Evolutionary conservation across 2,797 vertebrate genomes (phyloP), one percentile per base, ranked within the genome.

Genomic region (Cacajao melanocephalus): DNA sequence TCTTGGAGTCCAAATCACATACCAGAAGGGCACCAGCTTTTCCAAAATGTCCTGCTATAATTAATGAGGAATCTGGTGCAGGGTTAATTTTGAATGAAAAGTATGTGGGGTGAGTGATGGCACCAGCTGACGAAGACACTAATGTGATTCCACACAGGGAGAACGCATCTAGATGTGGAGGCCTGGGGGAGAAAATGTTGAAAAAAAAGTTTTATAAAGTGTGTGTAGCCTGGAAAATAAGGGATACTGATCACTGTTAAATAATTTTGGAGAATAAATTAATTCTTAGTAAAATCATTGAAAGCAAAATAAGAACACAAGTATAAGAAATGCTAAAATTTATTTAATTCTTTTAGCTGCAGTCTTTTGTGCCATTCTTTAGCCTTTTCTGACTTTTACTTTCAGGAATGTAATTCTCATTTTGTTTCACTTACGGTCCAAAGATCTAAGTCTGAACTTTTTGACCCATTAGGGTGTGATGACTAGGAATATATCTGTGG

Each of bases 81-180:
- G 6, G 30, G 95, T 97, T 97, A 76, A 7, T 96, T 96, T 46
- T 89, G 96, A 84, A 33, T 94, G 67, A 86, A 61, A 73, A 96
- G 87, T n/a, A n/a, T 96, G 28, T 44, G 88, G n/a, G 92, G 58
- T 98, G 92, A 98, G 50, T 94, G 97, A 93, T 2, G 50, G 92
- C 78, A 94, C 78, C 83, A 96, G 94, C n/a, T 93, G 70, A 97
- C 6, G 2, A 91, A 86, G 90, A 50, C 41, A 88, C 57, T 83
- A 87, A 41, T 82, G 52, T 88, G 96, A 96, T 88, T 88, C 41
- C 85, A 64, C 1, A n/a, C 19, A 19, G 67, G 79, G 95, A 91
- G 70, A 98, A 79, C 39, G 20, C 39, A 94, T 46, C 75, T 94
- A 97, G 90, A 90, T 98, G 92, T 72, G 97, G 90, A 94, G 94